phyloP scores from a whole-genome alignment of 2,888 invertebrate genomes.

The Apomyelois bistriatella region DNA sequence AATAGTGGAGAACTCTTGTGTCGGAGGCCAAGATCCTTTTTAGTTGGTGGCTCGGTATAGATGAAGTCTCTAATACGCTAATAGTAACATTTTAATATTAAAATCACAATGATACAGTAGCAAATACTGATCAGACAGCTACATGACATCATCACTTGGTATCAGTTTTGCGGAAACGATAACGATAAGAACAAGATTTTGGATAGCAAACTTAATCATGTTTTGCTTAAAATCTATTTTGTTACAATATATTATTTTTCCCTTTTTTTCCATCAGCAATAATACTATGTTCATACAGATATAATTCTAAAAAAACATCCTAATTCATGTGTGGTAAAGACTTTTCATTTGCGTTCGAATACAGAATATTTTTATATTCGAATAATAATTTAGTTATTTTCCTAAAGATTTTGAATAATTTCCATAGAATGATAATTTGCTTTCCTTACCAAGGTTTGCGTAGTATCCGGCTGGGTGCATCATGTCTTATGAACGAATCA shows the following conservation, averaged over 20 bases:
- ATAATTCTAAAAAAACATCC: too few relatives aligned
- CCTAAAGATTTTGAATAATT: not conserved
- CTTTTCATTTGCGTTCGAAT: too few relatives aligned
- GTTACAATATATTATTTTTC: too few relatives aligned
- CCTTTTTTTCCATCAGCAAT: too few relatives aligned
- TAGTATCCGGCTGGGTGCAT: conserved; percentile 78
- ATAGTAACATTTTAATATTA: too few relatives aligned
- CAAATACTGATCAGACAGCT: not conserved
- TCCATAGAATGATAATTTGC: not conserved
- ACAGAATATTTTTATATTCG: too few relatives aligned
- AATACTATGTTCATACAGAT: too few relatives aligned
- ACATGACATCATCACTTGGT: conserved; percentile 25
- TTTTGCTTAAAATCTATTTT: not conserved
- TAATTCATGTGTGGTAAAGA: too few relatives aligned
- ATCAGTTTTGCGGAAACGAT: conserved; percentile 30
- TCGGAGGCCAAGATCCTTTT: too few relatives aligned
- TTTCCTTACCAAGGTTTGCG: conserved; percentile 73
- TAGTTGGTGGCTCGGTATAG: too few relatives aligned
- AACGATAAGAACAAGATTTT: conserved; percentile 22
- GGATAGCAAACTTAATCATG: not conserved
- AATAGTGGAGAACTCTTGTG: too few relatives aligned
- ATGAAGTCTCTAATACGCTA: too few relatives aligned
- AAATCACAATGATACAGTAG: not conserved
- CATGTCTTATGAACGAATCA: conserved; percentile 56
- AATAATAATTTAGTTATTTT: not conserved